These are phyloP conservation scores for Ochotona princeps DNA, from an alignment of 2,113 vertebrate species.

Conservation along the genomic window DNA sequence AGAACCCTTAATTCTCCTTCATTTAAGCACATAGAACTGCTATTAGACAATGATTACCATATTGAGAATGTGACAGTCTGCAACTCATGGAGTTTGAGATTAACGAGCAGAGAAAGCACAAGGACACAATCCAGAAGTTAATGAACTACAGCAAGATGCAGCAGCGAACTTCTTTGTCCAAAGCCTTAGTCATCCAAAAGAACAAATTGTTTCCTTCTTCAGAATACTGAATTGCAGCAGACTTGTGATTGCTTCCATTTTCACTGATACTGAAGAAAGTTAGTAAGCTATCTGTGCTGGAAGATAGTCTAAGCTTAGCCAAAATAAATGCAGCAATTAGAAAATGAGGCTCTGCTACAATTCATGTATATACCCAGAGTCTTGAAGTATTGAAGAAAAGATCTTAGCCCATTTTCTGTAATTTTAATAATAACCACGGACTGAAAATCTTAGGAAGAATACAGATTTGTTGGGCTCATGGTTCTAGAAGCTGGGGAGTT, in stretches of 20 bases:
- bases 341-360: background rate
- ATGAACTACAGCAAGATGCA: background rate
- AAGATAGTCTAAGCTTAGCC: background rate
- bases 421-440: background rate
- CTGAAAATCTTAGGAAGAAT: too few species aligned
- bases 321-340: background rate
- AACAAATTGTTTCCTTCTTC: background rate
- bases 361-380: background rate
- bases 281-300: background rate
- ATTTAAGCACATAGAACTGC: background rate
- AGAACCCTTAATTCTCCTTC: background rate
- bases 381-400: background rate
- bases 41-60: background rate
- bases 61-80: background rate
- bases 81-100: slow-evolving; percentile 14
- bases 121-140: background rate
- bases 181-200: background rate
- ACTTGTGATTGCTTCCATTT: background rate
- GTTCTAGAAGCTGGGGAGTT: too few species aligned
- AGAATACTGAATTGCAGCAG: background rate
- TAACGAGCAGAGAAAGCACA: background rate
- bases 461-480: too few species aligned
- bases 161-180: background rate
- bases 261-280: background rate
- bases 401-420: background rate